phyloP scores from a whole-genome alignment of 64 coral and sea anemone species.

The Pocillopora verrucosa region DNA sequence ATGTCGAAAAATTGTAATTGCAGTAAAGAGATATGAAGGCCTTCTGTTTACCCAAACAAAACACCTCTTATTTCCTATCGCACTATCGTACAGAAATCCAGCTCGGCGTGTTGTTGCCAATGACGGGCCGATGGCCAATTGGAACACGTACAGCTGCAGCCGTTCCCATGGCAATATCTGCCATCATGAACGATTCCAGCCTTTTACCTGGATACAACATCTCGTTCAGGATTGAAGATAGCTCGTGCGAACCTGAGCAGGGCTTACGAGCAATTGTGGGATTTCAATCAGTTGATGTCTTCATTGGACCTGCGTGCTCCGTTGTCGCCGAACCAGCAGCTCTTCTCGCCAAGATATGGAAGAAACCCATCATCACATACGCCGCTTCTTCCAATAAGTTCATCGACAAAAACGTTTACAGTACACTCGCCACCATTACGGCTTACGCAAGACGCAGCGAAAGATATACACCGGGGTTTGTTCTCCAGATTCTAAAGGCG shows the following conservation, averaged over 20 bases:
- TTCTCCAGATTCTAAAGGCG: constrained; percentile 33
- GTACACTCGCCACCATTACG: constrained; percentile 59
- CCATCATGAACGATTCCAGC: constrained; percentile 29
- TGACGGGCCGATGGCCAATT: constrained; percentile 69
- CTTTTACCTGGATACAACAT: constrained; percentile 53
- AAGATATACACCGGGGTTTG: constrained; percentile 48
- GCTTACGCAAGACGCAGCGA: constrained; percentile 62
- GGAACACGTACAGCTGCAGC: constrained; percentile 66
- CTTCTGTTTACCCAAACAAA: too few species aligned
- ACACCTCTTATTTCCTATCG: background rate
- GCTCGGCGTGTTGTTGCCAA: constrained; percentile 54
- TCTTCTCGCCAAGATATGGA: constrained; percentile 65
- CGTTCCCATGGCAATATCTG: constrained; percentile 46
- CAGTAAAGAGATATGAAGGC: background rate
- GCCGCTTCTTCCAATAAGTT: constrained; percentile 68
- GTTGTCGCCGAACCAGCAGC: constrained; percentile 49
- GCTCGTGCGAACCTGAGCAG: constrained; percentile 54
- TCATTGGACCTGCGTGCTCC: constrained; percentile 72
- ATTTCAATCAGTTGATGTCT: constrained; percentile 8
- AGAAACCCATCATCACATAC: constrained; percentile 66
- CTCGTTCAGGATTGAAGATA: constrained; percentile 55
- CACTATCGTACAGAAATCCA: constrained; percentile 45
- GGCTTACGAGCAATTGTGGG: constrained; percentile 58
- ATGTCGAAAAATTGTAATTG: background rate
- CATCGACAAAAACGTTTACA: constrained; percentile 51